A percentile compares a stretch with the other conserved stretches of the same genome.
These are phyloP conservation scores for Corythornis vintsioides DNA, from an alignment of 2,113 vertebrate species.

Conservation along the genomic window DNA sequence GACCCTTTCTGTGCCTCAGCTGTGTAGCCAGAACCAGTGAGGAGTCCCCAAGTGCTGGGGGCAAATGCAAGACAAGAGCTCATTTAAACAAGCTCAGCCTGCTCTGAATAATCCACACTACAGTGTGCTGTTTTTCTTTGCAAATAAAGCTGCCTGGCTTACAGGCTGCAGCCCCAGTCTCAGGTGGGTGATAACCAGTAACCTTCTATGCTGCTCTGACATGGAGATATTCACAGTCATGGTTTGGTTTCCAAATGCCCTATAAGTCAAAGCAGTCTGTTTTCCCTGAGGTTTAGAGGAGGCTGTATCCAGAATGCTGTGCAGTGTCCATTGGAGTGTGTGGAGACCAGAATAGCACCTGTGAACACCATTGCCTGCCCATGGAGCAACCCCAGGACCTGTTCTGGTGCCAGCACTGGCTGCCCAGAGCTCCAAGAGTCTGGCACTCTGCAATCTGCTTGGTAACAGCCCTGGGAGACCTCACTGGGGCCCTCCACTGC, in stretches of 20 bases:
- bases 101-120: neutral
- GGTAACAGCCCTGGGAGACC: neutral
- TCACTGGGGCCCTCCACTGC: fast-evolving
- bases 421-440: neutral
- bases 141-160: neutral
- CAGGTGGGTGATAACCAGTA: neutral
- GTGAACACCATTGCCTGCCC: neutral
- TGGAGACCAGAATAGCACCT: neutral
- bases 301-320: neutral
- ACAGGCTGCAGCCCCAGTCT: neutral
- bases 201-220: neutral
- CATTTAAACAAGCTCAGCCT: neutral
- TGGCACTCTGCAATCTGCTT: neutral
- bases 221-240: neutral
- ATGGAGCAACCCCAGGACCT: neutral
- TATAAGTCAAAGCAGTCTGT: neutral
- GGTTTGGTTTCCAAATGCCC: neutral
- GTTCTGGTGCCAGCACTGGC: neutral
- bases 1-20: neutral
- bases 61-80: neutral
- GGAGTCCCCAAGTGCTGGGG: neutral
- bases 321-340: neutral
- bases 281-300: neutral
- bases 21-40: neutral
- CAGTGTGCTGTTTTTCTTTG: neutral